These are phyloP conservation scores for Epinephelus lanceolatus DNA, from an alignment of 2,113 vertebrate species.

Conservation along the genomic window DNA sequence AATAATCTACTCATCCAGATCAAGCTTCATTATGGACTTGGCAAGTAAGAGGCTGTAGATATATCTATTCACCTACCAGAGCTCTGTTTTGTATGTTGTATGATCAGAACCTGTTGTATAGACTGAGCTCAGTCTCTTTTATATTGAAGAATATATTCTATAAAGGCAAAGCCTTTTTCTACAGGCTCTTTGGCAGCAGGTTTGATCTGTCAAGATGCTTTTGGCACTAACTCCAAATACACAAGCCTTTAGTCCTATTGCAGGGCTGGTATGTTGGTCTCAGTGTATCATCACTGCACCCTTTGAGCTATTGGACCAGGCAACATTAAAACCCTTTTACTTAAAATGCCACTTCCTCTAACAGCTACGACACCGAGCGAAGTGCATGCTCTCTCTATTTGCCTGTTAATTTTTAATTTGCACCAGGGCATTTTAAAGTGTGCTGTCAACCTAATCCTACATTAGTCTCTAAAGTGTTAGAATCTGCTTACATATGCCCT, in stretches of 20 bases:
- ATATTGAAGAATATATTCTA: background rate
- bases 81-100: background rate
- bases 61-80: background rate
- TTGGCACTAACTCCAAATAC: background rate
- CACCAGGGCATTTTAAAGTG: background rate
- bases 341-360: background rate
- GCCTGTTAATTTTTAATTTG: constrained; percentile 6
- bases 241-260: background rate
- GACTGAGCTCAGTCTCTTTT: background rate
- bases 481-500: constrained; percentile 13
- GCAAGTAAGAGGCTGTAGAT: background rate
- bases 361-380: background rate
- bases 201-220: background rate
- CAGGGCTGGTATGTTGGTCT: background rate
- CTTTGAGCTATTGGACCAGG: background rate
- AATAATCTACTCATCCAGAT: background rate
- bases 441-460: constrained; percentile 2
- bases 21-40: background rate
- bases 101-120: background rate
- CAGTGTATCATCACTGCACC: too few species aligned
- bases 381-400: background rate
- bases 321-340: background rate
- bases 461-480: background rate
- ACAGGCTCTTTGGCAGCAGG: constrained; percentile 3
- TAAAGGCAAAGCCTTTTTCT: background rate